phyloP scores from a whole-genome alignment of 2,888 invertebrate genomes.

The Cephus runcator region DNA sequence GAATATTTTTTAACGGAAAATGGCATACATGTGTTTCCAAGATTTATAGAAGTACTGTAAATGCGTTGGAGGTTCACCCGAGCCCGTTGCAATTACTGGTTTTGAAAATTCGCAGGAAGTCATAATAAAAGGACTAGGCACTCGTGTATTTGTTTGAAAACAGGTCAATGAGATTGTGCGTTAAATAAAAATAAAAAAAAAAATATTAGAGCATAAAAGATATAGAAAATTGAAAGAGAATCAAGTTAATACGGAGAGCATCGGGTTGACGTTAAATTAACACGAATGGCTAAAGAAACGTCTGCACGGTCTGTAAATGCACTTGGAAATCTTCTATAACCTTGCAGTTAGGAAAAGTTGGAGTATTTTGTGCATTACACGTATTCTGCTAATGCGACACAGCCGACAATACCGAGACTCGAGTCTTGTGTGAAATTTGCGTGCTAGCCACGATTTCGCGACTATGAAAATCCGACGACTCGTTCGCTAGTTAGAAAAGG shows the following conservation, averaged over 20 bases:
- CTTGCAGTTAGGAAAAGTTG: neutral
- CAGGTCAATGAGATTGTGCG: neutral
- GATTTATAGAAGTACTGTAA: neutral
- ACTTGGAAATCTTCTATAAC: neutral
- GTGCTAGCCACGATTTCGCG: neutral
- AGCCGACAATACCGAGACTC: neutral
- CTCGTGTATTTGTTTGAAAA: neutral
- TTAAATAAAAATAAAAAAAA: neutral
- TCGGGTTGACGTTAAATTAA: neutral
- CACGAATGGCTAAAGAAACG: neutral
- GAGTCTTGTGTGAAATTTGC: neutral
- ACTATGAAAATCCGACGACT: neutral
- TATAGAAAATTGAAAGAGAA: neutral
- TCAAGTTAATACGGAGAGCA: neutral
- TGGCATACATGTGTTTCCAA: neutral
- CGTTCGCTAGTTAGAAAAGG: neutral
- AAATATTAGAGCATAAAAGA: neutral
- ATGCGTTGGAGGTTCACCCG: neutral
- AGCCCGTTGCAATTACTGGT: neutral
- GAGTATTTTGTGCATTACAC: neutral
- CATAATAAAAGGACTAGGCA: neutral
- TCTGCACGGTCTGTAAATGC: neutral
- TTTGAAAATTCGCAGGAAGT: neutral
- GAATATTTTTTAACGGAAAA: neutral
- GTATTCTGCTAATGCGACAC: neutral